A percentile compares a stretch with the other conserved stretches of the same genome.
These are phyloP conservation scores for Clarias pachynema DNA, from an alignment of 2,797 vertebrate genomes.

Conservation along the genomic window DNA sequence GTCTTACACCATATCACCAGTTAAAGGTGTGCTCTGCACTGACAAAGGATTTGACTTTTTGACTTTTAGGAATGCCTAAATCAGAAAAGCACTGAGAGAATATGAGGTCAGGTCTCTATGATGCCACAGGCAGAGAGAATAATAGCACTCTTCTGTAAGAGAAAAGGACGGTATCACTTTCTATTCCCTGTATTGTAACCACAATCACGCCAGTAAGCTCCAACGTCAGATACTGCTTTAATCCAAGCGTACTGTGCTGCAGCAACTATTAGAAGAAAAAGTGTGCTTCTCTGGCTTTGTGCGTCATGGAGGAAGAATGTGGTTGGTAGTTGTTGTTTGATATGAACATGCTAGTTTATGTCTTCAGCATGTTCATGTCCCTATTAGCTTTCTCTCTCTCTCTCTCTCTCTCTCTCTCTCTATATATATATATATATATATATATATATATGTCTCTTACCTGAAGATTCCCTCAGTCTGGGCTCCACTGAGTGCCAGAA, in stretches of 20 bases:
- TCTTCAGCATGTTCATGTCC: too few species aligned
- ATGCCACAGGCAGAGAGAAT: background rate
- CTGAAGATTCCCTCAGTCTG: conserved; percentile 83
- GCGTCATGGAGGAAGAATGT: background rate
- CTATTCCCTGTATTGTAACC: background rate
- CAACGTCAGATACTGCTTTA: background rate
- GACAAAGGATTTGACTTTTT: background rate
- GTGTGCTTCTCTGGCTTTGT: background rate
- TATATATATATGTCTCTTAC: conserved; percentile 53
- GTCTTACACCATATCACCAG: background rate
- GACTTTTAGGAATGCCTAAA: background rate
- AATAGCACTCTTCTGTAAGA: background rate
- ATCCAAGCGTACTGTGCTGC: too few species aligned
- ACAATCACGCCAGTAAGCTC: background rate
- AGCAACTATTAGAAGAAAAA: background rate
- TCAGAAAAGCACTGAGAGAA: background rate
- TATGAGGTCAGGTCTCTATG: background rate
- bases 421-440: too few species aligned
- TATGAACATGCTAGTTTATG: too few species aligned
- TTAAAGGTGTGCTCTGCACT: background rate
- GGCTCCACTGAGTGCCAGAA: conserved; percentile 77
- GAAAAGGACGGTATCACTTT: background rate
- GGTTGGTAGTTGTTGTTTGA: background rate
- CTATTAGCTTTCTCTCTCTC: too few species aligned
- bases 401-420: background rate